Conservation (phyloP, 2,797 vertebrate genomes). For the Pangasius macronema region DNA sequence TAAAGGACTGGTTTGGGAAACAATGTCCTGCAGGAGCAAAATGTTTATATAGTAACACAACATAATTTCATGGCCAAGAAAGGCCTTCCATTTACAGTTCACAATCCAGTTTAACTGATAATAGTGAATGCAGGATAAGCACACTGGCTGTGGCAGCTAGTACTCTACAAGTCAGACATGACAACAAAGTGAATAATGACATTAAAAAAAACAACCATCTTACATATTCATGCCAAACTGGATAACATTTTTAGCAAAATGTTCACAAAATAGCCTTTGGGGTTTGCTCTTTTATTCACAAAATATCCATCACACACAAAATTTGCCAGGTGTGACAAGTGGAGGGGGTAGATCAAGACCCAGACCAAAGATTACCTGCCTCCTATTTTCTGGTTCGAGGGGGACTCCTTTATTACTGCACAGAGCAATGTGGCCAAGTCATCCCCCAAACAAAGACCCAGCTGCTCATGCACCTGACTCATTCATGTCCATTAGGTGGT, state of each 20-base stretch:
- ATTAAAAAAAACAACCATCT: too few relatives aligned
- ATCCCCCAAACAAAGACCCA: too few relatives aligned
- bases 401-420: too few relatives aligned
- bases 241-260: not conserved
- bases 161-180: not conserved
- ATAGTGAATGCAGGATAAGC: not conserved
- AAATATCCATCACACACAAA: slow-evolving; percentile 9
- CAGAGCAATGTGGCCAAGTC: too few relatives aligned
- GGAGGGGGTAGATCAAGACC: too few relatives aligned
- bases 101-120: not conserved
- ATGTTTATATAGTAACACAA: not conserved
- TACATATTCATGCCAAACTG: not conserved
- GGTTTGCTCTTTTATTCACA: not conserved
- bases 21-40: not conserved
- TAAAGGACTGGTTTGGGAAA: not conserved
- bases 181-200: not conserved
- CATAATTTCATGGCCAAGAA: not conserved
- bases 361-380: too few relatives aligned
- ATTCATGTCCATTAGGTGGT: too few relatives aligned
- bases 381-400: too few relatives aligned
- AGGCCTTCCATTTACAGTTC: not conserved
- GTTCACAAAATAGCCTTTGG: not conserved
- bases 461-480: too few relatives aligned
- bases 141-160: not conserved
- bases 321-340: not conserved